Base-by-base conservation (phyloP, 2,888 invertebrate species). In the Nysson spinosus region DNA sequence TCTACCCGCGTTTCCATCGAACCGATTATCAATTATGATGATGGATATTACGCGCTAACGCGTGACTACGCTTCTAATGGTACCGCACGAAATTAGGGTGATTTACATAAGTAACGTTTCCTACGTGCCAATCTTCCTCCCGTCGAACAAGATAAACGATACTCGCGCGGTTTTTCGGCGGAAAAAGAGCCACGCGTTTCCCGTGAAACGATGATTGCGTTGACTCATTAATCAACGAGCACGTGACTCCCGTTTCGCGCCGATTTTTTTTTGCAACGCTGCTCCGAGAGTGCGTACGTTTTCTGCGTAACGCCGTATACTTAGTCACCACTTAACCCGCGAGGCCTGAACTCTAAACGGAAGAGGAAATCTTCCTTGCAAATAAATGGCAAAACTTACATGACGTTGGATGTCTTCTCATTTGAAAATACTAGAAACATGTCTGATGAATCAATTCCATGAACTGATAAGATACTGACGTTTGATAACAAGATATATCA, bases 261-360 rank as follows among this genome's bases (percentile, higher is more conserved):
- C 12, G 34, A 35, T 16, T 56, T 35, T 52, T 37, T 28, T 50
- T 40, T 56, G n/a, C 30, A 22, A 1, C 28, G 9, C 4, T 26
- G 35, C 34, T 56, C 37, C 56, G 40, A 49, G 56, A 55, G 39
- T 35, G 42, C 46, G 44, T 47, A 39, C 50, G 43, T 51, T 66
- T 77, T 77, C 77, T 40, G 30, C 57, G 72, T 72, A 75, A 66
- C 50, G 11, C 44, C 37, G 49, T 6, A 47, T 50, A 6, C 19
- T 55, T 44, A 77, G 69, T 77, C 77, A 78, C 24, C 77, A 66
- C 64, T 77, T 78, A 74, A 76, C 49, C 44, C 12, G 28, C 22
- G 19, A 4, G 24, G 87, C 88, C 58, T 88, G 85, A 11, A 42
- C 35, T 54, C 20, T 88, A 80, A 9, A 85, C 84, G 86, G 83